phyloP scores from a whole-genome alignment of 1,140 invertebrate genomes.

The Drosophila aff. region DNA sequence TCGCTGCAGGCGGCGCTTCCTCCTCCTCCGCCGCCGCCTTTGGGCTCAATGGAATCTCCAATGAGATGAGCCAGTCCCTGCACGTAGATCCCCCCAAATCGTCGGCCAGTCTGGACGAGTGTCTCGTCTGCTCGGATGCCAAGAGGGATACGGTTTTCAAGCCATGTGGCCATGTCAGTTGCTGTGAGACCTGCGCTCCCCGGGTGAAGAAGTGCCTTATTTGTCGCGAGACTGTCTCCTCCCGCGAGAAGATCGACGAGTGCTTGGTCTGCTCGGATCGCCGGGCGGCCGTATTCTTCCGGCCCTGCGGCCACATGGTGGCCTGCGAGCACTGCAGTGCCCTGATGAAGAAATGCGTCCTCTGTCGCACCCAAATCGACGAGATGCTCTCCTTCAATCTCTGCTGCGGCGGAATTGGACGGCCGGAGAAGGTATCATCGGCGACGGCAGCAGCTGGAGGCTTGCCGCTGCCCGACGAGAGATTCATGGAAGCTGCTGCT shows the following conservation, averaged over 20 bases:
- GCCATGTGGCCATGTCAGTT: conserved; percentile 97
- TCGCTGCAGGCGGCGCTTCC: conserved; percentile 32
- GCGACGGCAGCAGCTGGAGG: conserved; percentile 11
- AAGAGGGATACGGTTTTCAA: conserved; percentile 94
- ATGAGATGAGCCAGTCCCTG: conserved; percentile 71
- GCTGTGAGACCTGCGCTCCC: conserved; percentile 95
- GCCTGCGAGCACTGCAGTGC: conserved; percentile 96
- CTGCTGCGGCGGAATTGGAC: conserved; percentile 88
- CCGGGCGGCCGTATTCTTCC: conserved; percentile 95
- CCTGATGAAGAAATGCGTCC: conserved; percentile 98
- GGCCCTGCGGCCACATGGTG: conserved; percentile 97
- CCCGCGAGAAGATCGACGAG: conserved; percentile 95
- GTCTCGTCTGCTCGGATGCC: conserved; percentile 97
- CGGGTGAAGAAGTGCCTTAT: conserved; percentile 98
- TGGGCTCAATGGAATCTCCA: conserved; percentile 42
- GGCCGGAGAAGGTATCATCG: conserved; percentile 86
- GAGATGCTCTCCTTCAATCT: conserved; percentile 90
- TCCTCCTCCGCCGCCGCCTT: conserved; percentile 48
- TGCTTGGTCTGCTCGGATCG: conserved; percentile 98
- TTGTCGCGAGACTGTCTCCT: conserved; percentile 93
- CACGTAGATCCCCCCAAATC: conserved; percentile 48
- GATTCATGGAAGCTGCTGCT: conserved; percentile 54
- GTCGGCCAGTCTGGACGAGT: conserved; percentile 92
- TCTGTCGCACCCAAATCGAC: conserved; percentile 95
- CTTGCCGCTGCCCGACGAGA: conserved; percentile 39